Evolutionary conservation across 2,888 invertebrate genomes (phyloP).

Genomic region (Tachina lurida): DNA sequence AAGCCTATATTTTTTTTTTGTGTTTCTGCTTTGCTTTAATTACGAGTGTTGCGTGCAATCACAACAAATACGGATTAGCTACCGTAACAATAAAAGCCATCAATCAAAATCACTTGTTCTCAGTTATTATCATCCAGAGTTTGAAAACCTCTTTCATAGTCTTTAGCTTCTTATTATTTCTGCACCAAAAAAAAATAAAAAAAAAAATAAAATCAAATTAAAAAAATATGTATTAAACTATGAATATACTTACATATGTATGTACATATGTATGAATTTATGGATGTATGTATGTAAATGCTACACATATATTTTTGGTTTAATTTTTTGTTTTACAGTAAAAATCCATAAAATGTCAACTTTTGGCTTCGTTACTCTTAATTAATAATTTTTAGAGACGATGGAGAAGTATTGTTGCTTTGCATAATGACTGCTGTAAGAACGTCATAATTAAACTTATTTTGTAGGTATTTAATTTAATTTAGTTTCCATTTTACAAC

Average conservation of each 20-base stretch:
- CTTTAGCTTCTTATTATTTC: conserved; percentile 10
- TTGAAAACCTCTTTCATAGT: conserved; percentile 19
- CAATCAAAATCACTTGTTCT: conserved; percentile 57
- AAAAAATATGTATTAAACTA: too few species aligned
- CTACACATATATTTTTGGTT: too few species aligned
- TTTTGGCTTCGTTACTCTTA: conserved; percentile 9
- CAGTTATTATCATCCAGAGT: conserved; percentile 44
- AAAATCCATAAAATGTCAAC: conserved; percentile 40
- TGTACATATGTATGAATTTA: too few species aligned
- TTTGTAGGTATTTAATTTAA: conserved; percentile 37
- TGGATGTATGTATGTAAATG: too few species aligned
- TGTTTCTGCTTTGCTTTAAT: too few species aligned
- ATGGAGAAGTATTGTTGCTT: not conserved
- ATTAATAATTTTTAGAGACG: conserved; percentile 25
- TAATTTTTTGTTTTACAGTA: too few species aligned
- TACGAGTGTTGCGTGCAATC: conserved; percentile 16
- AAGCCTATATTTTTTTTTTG: too few species aligned
- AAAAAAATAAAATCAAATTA: too few species aligned
- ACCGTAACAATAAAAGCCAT: conserved; percentile 52
- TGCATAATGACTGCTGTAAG: not conserved
- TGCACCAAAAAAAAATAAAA: not conserved
- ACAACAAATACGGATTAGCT: conserved; percentile 62
- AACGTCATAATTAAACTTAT: conserved; percentile 6
- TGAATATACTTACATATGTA: too few species aligned
- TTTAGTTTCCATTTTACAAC: not conserved